These are phyloP conservation scores for Dicranocentrus wangi DNA, from an alignment of 2,888 invertebrate genomes.

Conservation along the genomic window DNA sequence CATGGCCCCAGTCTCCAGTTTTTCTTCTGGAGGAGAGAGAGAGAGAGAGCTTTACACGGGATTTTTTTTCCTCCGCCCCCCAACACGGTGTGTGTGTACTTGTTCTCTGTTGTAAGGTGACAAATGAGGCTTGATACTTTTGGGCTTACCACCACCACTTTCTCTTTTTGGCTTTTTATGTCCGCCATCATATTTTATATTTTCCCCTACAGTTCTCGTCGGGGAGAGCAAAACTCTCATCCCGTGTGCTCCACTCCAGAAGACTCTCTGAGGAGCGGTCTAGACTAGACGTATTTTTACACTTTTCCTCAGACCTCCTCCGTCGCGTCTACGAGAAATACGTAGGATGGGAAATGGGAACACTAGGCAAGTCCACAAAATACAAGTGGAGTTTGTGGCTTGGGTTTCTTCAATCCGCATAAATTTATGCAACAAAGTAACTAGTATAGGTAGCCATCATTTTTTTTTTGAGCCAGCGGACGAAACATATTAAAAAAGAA, in stretches of 20 bases:
- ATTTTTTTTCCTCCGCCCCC: conserved; percentile 16
- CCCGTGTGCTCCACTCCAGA: conserved; percentile 14
- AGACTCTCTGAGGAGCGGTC: conserved; percentile 17
- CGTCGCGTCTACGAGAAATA: too few species aligned
- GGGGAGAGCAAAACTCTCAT: background rate
- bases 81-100: background rate
- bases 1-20: conserved; percentile 6
- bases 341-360: background rate
- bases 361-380: too few species aligned
- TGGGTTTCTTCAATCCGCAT: too few species aligned
- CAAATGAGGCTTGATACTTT: conserved; percentile 66
- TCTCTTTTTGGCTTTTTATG: conserved; percentile 63
- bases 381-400: too few species aligned
- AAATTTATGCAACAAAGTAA: background rate
- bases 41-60: conserved; percentile 28
- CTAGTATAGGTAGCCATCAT: conserved; percentile 37
- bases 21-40: background rate
- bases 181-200: conserved; percentile 68
- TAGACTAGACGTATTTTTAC: too few species aligned
- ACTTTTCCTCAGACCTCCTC: too few species aligned
- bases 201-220: conserved; percentile 27
- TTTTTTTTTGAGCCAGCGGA: conserved; percentile 22
- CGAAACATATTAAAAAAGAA: too few species aligned
- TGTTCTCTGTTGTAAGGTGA: conserved; percentile 58
- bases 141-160: conserved; percentile 59